Evolutionary conservation across 2,888 invertebrate species (phyloP).

Genomic region (Meghimatium bilineatum): DNA sequence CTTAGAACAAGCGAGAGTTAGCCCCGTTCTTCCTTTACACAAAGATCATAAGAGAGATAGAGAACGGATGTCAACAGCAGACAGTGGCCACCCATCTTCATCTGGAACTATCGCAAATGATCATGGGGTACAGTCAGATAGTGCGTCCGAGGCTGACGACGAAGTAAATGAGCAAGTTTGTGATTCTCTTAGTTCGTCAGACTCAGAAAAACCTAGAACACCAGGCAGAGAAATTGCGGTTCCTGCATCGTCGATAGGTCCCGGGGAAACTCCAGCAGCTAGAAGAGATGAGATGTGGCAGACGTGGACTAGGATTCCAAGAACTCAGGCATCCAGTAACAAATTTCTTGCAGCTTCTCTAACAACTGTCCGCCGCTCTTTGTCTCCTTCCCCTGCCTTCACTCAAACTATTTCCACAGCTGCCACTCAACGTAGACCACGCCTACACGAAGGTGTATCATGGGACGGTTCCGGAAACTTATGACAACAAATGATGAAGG

Average conservation of each 20-base stretch:
- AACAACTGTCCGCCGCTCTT: neutral
- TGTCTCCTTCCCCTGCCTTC: slow-evolving; percentile 13
- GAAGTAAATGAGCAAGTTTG: slow-evolving; percentile 1
- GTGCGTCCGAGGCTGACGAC: slow-evolving; percentile 10
- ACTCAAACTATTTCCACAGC: neutral
- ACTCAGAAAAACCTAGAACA: slow-evolving; percentile 40
- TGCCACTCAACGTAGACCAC: slow-evolving; percentile 24
- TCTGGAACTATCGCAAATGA: slow-evolving; percentile 33
- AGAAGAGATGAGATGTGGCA: slow-evolving; percentile 46
- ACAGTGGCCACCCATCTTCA: slow-evolving; percentile 45
- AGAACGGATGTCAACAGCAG: slow-evolving; percentile 41
- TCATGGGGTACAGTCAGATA: slow-evolving; percentile 12
- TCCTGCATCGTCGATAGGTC: slow-evolving; percentile 37
- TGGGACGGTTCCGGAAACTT: slow-evolving; percentile 45
- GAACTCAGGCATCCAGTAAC: slow-evolving; percentile 23
- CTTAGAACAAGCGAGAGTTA: slow-evolving; percentile 11
- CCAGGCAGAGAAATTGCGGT: slow-evolving; percentile 41
- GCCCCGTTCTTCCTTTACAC: slow-evolving; percentile 19
- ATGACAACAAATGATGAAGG: slow-evolving; percentile 44
- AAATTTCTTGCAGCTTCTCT: slow-evolving; percentile 7
- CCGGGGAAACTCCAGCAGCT: slow-evolving; percentile 35
- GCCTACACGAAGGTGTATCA: slow-evolving; percentile 35
- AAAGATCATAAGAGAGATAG: slow-evolving; percentile 7
- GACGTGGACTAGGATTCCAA: slow-evolving; percentile 46
- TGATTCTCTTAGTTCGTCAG: slow-evolving; percentile 32